Evolutionary conservation across 1,140 invertebrate genomes (phyloP).

Genomic region (Meloidogyne chitwoodi): DNA sequence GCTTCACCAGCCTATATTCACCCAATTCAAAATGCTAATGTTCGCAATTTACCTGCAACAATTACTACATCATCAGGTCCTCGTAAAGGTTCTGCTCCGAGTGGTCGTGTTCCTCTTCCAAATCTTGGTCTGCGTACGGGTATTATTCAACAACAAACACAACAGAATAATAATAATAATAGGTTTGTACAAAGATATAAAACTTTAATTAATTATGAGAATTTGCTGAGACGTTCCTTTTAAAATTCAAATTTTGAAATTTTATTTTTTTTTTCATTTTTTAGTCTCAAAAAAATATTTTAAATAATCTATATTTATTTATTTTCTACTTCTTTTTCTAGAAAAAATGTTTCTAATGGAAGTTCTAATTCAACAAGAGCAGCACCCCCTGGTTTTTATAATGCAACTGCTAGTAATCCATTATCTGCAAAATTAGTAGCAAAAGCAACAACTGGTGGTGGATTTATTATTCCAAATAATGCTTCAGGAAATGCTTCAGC

Average conservation of each 20-base stretch:
- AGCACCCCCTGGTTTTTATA: conserved; percentile 22
- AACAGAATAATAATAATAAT: background rate
- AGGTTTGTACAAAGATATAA: conserved; percentile 5
- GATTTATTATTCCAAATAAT: background rate
- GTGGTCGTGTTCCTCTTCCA: conserved; percentile 45
- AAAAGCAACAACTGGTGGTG: conserved; percentile 11
- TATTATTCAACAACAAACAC: conserved; percentile 16
- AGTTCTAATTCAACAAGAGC: conserved; percentile 43
- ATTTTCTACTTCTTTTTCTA: background rate
- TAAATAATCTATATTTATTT: too few relatives aligned
- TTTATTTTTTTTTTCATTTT: too few relatives aligned
- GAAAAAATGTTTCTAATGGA: background rate
- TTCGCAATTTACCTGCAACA: conserved; percentile 24
- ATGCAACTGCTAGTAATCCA: conserved; percentile 11
- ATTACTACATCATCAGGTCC: background rate
- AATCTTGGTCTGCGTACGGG: conserved; percentile 36
- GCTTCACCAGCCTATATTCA: conserved; percentile 29
- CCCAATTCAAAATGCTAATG: conserved; percentile 34
- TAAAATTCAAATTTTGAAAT: too few relatives aligned
- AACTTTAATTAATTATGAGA: too few relatives aligned
- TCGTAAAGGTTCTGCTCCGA: conserved; percentile 49
- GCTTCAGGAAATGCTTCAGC: conserved; percentile 14
- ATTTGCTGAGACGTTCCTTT: too few relatives aligned
- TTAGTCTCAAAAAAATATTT: too few relatives aligned
- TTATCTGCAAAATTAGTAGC: conserved; percentile 45